These are phyloP conservation scores for Calameuta idolon DNA, from an alignment of 2,888 invertebrate genomes.

Conservation along the genomic window DNA sequence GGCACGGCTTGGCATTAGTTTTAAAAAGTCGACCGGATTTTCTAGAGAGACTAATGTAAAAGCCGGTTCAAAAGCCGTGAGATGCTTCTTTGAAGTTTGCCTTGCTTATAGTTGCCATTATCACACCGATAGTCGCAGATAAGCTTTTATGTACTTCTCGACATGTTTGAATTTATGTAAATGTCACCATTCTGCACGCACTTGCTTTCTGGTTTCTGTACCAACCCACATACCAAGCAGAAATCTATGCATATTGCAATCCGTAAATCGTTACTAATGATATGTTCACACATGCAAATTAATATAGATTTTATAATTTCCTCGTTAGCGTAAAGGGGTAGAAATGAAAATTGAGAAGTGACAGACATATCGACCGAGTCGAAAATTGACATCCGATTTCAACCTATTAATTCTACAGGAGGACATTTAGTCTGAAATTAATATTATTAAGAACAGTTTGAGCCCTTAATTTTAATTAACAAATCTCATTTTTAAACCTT, in stretches of 20 bases:
- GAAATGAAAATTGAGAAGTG: not conserved
- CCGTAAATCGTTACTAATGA: not conserved
- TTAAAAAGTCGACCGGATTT: not conserved
- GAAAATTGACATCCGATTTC: too few relatives aligned
- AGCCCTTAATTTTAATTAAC: too few relatives aligned
- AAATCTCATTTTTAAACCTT: too few relatives aligned
- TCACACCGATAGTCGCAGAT: not conserved
- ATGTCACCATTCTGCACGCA: not conserved
- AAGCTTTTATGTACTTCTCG: not conserved
- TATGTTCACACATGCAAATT: not conserved
- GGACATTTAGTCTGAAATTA: too few relatives aligned
- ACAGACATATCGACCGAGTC: not conserved
- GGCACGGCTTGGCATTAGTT: not conserved
- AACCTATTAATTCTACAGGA: too few relatives aligned
- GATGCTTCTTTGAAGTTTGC: not conserved
- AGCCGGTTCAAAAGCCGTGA: not conserved
- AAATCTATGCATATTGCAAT: not conserved
- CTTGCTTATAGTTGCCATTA: not conserved
- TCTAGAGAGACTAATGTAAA: not conserved
- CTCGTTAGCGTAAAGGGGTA: not conserved
- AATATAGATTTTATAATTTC: not conserved
- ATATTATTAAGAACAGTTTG: too few relatives aligned
- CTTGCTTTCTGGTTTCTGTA: not conserved
- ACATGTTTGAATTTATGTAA: slow-evolving; percentile 1
- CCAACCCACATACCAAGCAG: not conserved